phyloP scores from a whole-genome alignment of 2,888 invertebrate species.

The Harpagoxenus sublaevis region DNA sequence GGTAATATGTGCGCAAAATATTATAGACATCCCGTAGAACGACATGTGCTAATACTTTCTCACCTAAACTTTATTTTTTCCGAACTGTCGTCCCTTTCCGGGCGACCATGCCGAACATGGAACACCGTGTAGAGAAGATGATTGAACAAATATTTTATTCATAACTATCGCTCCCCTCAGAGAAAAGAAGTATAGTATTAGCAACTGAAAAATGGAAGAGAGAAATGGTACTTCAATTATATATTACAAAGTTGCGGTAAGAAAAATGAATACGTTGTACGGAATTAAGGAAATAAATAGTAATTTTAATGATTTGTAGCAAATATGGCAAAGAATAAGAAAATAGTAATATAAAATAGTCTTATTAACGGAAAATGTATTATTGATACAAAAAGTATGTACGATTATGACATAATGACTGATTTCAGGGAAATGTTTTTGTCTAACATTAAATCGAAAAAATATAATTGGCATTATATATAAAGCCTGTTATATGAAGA shows the following conservation, averaged over 20 bases:
- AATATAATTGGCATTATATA: neutral
- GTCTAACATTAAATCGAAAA: neutral
- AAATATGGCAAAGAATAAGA: neutral
- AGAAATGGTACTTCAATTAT: neutral
- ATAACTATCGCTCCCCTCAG: neutral
- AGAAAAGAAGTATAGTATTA: neutral
- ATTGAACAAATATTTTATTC: neutral
- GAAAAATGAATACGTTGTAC: neutral
- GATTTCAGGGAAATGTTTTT: neutral
- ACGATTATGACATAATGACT: neutral
- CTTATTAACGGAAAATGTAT: constrained; percentile 5
- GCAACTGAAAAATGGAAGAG: neutral
- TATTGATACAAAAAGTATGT: neutral
- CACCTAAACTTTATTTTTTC: neutral
- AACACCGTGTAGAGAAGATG: neutral
- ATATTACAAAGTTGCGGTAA: neutral
- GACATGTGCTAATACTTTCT: neutral
- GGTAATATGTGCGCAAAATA: neutral
- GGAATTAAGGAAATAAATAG: neutral
- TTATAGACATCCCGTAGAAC: neutral
- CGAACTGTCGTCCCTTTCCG: neutral
- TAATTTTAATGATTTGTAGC: neutral
- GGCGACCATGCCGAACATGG: neutral
- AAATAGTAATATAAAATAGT: neutral
- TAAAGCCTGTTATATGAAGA: neutral